phyloP scores from a whole-genome alignment of 2,888 invertebrate genomes.

The Tipula unca region DNA sequence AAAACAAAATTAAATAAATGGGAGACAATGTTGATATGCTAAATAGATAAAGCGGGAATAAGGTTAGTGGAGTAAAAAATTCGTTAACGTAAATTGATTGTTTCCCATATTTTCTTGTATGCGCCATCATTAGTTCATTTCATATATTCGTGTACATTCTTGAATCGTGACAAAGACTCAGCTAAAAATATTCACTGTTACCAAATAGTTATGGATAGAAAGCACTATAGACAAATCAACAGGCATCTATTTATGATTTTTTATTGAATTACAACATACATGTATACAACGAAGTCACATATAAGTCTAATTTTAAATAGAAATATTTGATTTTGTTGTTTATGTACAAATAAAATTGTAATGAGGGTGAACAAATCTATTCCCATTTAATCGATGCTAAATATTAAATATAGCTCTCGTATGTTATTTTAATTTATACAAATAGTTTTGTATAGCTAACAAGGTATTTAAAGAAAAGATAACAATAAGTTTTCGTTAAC shows the following conservation, averaged over 20 bases:
- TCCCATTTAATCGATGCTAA: not conserved
- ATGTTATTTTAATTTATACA: too few relatives aligned
- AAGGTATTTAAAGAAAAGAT: too few relatives aligned
- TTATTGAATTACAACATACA: not conserved
- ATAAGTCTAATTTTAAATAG: not conserved
- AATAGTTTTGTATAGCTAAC: too few relatives aligned
- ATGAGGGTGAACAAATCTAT: not conserved
- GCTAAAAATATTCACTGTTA: not conserved
- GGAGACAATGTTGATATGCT: not conserved
- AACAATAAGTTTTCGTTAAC: too few relatives aligned
- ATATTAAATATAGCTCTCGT: too few relatives aligned
- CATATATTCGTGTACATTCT: not conserved
- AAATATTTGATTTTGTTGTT: not conserved
- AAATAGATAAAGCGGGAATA: not conserved
- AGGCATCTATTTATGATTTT: not conserved
- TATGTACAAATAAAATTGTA: not conserved
- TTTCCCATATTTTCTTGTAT: not conserved
- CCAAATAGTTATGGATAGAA: not conserved
- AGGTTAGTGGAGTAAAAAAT: not conserved
- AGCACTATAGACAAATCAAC: not conserved
- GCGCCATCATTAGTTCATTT: not conserved
- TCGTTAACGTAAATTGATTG: not conserved
- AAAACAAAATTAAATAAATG: not conserved
- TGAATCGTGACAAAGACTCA: not conserved
- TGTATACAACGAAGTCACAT: not conserved